Conservation (phyloP, 2,888 invertebrate species). For the Onthophagus sagittarius region DNA sequence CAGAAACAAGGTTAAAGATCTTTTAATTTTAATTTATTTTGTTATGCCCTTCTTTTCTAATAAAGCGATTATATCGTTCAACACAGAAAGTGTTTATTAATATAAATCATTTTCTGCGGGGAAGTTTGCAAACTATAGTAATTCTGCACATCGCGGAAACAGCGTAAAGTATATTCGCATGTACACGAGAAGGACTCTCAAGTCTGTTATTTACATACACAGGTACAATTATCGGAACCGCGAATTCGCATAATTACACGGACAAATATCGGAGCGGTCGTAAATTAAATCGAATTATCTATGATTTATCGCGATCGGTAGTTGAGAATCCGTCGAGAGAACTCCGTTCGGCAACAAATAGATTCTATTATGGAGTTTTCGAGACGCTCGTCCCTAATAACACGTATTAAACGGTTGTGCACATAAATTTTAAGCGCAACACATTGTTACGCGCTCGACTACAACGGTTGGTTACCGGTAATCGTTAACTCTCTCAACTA, state of each 20-base stretch:
- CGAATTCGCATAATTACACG: conserved; percentile 27
- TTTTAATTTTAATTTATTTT: neutral
- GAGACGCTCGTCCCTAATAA: conserved; percentile 17
- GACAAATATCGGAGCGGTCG: conserved; percentile 19
- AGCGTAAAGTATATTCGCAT: neutral
- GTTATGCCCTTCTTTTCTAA: neutral
- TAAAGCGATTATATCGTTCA: neutral
- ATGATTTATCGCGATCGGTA: conserved; percentile 28
- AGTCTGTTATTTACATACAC: conserved; percentile 31
- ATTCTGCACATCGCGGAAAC: conserved; percentile 11
- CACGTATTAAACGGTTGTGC: conserved; percentile 19
- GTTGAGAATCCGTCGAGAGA: conserved; percentile 23
- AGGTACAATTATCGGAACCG: conserved; percentile 32
- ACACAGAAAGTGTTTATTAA: conserved; percentile 12
- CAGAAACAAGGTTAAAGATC: neutral
- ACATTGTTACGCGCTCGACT: neutral
- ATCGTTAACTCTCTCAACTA: neutral
- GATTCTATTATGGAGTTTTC: conserved; percentile 21
- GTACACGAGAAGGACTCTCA: neutral
- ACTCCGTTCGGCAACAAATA: conserved; percentile 22
- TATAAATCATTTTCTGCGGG: conserved; percentile 12
- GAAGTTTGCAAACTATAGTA: conserved; percentile 14
- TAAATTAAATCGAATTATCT: conserved; percentile 24
- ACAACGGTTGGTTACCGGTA: neutral
- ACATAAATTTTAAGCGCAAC: conserved; percentile 18